Base-by-base conservation (phyloP, 1,140 invertebrate genomes). In the Vanessa atalanta region DNA sequence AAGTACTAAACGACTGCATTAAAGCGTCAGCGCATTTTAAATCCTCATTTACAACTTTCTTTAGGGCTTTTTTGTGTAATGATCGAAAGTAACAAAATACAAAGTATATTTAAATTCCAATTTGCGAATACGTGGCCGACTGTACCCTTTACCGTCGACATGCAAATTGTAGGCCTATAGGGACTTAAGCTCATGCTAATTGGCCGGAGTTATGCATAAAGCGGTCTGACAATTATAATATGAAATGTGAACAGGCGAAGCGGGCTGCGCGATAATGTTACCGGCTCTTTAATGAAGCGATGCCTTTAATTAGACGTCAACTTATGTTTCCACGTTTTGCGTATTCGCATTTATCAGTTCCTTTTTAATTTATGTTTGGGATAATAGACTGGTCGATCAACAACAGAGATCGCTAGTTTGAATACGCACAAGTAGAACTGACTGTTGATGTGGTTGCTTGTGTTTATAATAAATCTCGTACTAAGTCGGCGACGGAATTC, bases 161-260 rank as follows among this genome's bases (percentile, higher is more conserved):
- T 72, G 50, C 63, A 72, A 65, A 55, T 72, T 55, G 61, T 23
- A 16, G 50, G 51, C 61, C 70, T 65, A 53, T 72, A 65, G 70
- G 70, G 70, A 72, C 61, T 53, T 53, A 43, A 55, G 51, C 31
- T 20, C 55, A 72, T 72, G 70, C 63, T 65, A 72, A 72, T 72
- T 55, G 70, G 47, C 16, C 70, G 20, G 55, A 16, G 63, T 43
- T 72, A 72, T 57, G 67, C 67, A 70, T 70, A 60, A 31, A 43
- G 51, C 53, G 57, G 4, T n/a, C 67, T 61, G 67, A 60, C 67
- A 70, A 70, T 70, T 70, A 70, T 70, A 61, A 70, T 70, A 70
- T 70, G 55, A 70, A 70, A 68, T 68, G 66, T 68, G 51, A 47
- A 60, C 53, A 7, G 43, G 37, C 50, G 47, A 60, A 6, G 57